Evolutionary conservation across 2,888 invertebrate species (phyloP).

Genomic region (Chrysolina americana): DNA sequence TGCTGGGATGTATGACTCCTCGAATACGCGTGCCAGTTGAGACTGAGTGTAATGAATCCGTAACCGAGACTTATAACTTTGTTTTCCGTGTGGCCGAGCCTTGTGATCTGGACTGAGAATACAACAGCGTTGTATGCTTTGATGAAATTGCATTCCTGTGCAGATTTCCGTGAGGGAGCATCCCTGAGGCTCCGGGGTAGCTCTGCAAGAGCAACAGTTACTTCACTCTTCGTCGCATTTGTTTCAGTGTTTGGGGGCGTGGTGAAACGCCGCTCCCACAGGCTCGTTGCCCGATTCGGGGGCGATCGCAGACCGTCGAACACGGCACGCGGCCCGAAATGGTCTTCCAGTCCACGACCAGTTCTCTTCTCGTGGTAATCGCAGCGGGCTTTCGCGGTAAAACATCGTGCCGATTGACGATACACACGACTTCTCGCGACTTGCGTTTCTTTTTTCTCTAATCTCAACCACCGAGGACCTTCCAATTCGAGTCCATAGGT

Average conservation of each 20-base stretch:
- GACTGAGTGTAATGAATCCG: constrained; percentile 67
- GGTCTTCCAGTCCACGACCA: constrained; percentile 59
- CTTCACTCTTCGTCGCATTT: constrained; percentile 67
- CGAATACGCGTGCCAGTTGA: constrained; percentile 55
- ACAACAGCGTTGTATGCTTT: constrained; percentile 67
- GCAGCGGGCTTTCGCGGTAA: constrained; percentile 40
- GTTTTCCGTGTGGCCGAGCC: constrained; percentile 69
- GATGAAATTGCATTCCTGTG: constrained; percentile 71
- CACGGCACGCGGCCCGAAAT: constrained; percentile 54
- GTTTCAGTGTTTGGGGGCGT: constrained; percentile 68
- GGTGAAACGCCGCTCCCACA: constrained; percentile 67
- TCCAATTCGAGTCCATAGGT: constrained; percentile 45
- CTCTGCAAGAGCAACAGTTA: constrained; percentile 69
- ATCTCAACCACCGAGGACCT: constrained; percentile 33
- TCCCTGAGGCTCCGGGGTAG: constrained; percentile 59
- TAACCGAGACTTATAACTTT: constrained; percentile 70
- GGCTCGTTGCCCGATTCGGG: constrained; percentile 63
- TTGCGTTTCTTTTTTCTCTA: constrained; percentile 28
- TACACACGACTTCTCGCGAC: constrained; percentile 13
- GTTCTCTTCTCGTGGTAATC: constrained; percentile 52
- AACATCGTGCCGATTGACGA: constrained; percentile 1
- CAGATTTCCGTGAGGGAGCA: constrained; percentile 70
- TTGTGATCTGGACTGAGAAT: constrained; percentile 68
- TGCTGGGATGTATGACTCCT: constrained; percentile 36
- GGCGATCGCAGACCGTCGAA: constrained; percentile 57